Conservation (phyloP, 2,797 vertebrate species). For the Uromys caudimaculatus region DNA sequence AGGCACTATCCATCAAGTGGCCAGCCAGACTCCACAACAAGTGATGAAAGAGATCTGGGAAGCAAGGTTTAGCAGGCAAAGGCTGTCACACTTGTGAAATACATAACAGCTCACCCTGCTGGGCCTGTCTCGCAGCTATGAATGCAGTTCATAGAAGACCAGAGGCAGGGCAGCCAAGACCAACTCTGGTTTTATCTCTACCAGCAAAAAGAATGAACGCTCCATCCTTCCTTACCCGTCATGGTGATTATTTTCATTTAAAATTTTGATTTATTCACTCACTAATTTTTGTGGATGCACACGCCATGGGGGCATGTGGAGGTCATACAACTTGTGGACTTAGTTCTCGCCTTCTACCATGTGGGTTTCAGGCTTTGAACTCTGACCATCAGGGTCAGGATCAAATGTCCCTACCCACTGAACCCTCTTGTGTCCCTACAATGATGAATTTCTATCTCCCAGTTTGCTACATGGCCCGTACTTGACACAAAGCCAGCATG, state of each 20-base stretch:
- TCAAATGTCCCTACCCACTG: neutral
- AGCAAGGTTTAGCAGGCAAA: conserved; percentile 21
- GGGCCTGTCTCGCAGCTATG: neutral
- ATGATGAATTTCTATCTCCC: conserved; percentile 46
- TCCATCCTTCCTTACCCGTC: conserved; percentile 5
- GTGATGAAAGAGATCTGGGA: conserved; percentile 42
- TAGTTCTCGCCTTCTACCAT: neutral
- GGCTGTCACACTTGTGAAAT: neutral
- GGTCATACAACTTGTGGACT: neutral
- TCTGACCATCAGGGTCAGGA: neutral
- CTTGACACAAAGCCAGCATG: neutral
- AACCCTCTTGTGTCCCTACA: neutral
- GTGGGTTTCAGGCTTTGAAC: neutral
- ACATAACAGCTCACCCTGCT: neutral
- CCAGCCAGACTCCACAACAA: fast-evolving
- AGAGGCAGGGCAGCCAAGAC: conserved; percentile 55
- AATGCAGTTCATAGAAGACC: conserved; percentile 40
- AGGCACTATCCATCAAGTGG: conserved; percentile 25
- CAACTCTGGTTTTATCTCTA: conserved; percentile 41
- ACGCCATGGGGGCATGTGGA: neutral
- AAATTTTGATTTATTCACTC: neutral
- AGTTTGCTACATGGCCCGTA: neutral
- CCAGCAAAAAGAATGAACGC: conserved; percentile 70
- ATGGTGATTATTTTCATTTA: conserved; percentile 22
- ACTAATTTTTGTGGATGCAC: neutral